These are phyloP conservation scores for Oopsacas minuta DNA, from an alignment of 37 sponge, comb jelly and placozoan species.

Conservation along the genomic window DNA sequence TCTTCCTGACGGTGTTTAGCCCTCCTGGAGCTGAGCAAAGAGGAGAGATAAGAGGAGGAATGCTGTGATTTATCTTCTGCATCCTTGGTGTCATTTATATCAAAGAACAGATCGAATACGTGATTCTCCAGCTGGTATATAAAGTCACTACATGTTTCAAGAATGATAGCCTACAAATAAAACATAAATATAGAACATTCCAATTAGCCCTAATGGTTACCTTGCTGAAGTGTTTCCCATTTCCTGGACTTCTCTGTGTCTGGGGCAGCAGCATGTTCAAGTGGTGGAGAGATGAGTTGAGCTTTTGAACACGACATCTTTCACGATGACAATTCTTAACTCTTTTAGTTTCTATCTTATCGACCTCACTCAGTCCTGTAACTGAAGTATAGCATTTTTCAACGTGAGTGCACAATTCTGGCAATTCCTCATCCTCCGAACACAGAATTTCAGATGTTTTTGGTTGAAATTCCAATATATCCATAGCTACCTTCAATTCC, in stretches of 20 bases:
- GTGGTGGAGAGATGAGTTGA: not conserved
- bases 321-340: not conserved
- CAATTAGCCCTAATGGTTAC: not conserved
- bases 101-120: not conserved
- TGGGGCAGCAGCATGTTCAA: constrained; percentile 1
- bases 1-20: not conserved
- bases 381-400: not conserved
- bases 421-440: not conserved
- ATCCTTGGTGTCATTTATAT: not conserved
- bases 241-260: not conserved
- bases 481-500: too few species aligned
- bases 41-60: not conserved
- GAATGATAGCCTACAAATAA: not conserved
- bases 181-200: not conserved
- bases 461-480: too few species aligned
- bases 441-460: not conserved
- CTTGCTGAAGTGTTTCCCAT: constrained; percentile 14
- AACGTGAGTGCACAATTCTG: not conserved
- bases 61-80: not conserved
- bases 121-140: constrained; percentile 3
- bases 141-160: not conserved
- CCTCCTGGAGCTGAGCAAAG: not conserved
- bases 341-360: not conserved
- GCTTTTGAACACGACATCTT: constrained; percentile 10
- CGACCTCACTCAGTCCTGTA: not conserved